These are phyloP conservation scores for Lasioglossum calceatum DNA, from an alignment of 2,888 invertebrate genomes.

Conservation along the genomic window DNA sequence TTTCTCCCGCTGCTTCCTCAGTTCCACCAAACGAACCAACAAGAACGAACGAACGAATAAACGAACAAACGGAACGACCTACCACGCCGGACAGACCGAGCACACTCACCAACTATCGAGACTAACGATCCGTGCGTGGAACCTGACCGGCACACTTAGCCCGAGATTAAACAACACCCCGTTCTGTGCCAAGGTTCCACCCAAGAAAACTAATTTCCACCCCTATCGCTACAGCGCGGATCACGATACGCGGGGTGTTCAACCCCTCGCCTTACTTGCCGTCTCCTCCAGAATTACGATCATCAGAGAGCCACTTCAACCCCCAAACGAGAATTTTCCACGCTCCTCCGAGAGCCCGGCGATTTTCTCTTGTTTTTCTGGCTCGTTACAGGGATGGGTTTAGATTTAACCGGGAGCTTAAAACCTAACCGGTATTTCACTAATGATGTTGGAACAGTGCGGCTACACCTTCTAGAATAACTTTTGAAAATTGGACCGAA, in stretches of 20 bases:
- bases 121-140: slow-evolving; percentile 27
- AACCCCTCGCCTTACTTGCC: not conserved
- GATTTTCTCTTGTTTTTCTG: not conserved
- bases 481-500: no score
- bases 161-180: slow-evolving; percentile 15
- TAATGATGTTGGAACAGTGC: no score
- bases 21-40: slow-evolving; percentile 78
- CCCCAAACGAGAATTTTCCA: not conserved
- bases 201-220: slow-evolving; percentile 73
- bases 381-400: not conserved
- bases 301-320: not conserved
- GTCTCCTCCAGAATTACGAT: not conserved
- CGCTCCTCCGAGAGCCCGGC: not conserved
- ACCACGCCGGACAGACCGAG: slow-evolving; percentile 79
- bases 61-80: slow-evolving; percentile 23
- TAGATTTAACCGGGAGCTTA: not conserved
- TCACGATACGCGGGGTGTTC: slow-evolving; percentile 7
- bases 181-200: slow-evolving; percentile 13
- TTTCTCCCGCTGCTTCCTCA: slow-evolving; percentile 78
- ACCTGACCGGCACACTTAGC: slow-evolving; percentile 9
- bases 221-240: not conserved
- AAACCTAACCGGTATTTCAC: no score
- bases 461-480: no score
- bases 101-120: slow-evolving; percentile 6
- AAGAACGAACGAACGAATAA: slow-evolving; percentile 51